Evolutionary conservation across 2,888 invertebrate species (phyloP).

Genomic region (Xylota sylvarum): DNA sequence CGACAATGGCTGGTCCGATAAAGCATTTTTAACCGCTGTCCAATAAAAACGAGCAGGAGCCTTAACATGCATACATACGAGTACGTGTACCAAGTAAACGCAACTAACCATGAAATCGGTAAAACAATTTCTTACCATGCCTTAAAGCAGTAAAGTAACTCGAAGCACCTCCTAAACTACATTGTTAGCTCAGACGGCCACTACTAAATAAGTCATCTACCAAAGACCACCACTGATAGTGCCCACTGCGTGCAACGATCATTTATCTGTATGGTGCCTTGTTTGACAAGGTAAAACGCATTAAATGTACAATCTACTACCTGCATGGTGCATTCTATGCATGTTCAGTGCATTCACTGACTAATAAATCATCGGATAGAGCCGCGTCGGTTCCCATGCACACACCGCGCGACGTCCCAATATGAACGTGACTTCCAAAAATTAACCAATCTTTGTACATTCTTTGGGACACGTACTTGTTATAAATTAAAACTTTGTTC

Average conservation of each 20-base stretch:
- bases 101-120: background rate
- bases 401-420: constrained; percentile 26
- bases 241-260: constrained; percentile 54
- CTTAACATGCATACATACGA: background rate
- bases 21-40: too few relatives aligned
- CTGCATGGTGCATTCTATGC: constrained; percentile 44
- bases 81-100: background rate
- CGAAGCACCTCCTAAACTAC: background rate
- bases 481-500: constrained; percentile 74
- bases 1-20: too few relatives aligned
- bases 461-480: constrained; percentile 74
- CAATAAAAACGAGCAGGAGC: too few relatives aligned
- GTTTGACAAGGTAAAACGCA: constrained; percentile 73
- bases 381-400: constrained; percentile 15
- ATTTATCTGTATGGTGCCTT: constrained; percentile 52
- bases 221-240: constrained; percentile 13
- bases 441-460: constrained; percentile 66
- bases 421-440: constrained; percentile 75
- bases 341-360: constrained; percentile 46
- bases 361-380: constrained; percentile 67
- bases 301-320: constrained; percentile 63
- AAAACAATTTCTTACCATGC: background rate
- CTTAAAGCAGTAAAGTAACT: background rate
- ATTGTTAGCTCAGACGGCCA: constrained; percentile 22
- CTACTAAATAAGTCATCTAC: constrained; percentile 33